Conservation (phyloP, 37 sponge, comb jelly and placozoan species). For the Ephydatia muelleri region DNA sequence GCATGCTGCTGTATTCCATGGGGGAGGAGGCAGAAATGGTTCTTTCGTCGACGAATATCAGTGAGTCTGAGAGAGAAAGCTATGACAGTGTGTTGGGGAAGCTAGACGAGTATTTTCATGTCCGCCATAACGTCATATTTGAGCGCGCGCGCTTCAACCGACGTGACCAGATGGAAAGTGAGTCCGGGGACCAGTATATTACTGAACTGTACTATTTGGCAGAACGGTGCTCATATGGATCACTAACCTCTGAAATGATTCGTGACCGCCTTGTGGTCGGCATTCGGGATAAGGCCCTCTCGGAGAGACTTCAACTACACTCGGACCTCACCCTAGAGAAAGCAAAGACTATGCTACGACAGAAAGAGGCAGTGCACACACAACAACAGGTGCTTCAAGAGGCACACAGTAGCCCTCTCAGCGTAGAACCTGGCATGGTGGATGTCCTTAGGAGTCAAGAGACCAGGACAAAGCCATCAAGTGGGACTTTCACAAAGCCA, state of each 20-base stretch:
- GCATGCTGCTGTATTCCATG: slow-evolving; percentile 48
- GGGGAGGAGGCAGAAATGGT: slow-evolving; percentile 36
- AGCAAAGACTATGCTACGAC: slow-evolving; percentile 36
- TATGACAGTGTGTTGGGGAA: slow-evolving; percentile 22
- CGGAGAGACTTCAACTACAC: slow-evolving; percentile 37
- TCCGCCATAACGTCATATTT: too few species aligned
- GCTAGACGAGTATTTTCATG: slow-evolving; percentile 31
- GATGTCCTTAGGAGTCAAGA: not conserved
- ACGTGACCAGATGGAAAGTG: slow-evolving; percentile 3
- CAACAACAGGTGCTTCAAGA: slow-evolving; percentile 23
- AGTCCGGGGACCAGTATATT: slow-evolving; percentile 30
- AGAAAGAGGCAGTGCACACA: slow-evolving; percentile 36
- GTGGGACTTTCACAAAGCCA: not conserved
- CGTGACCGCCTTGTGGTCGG: slow-evolving; percentile 41
- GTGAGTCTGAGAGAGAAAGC: slow-evolving; percentile 20
- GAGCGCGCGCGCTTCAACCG: slow-evolving; percentile 38
- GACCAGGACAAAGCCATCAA: not conserved
- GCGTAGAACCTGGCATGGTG: not conserved
- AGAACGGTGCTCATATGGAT: slow-evolving; percentile 25
- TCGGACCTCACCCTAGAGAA: slow-evolving; percentile 40
- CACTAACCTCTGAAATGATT: slow-evolving; percentile 18
- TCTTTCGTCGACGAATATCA: slow-evolving; percentile 29
- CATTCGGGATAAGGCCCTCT: slow-evolving; percentile 31
- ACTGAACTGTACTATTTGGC: slow-evolving; percentile 25
- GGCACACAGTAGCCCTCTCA: not conserved